phyloP scores from a whole-genome alignment of 35 echinoderm and acorn worm genomes.

The Heliocidaris erythrogramma region DNA sequence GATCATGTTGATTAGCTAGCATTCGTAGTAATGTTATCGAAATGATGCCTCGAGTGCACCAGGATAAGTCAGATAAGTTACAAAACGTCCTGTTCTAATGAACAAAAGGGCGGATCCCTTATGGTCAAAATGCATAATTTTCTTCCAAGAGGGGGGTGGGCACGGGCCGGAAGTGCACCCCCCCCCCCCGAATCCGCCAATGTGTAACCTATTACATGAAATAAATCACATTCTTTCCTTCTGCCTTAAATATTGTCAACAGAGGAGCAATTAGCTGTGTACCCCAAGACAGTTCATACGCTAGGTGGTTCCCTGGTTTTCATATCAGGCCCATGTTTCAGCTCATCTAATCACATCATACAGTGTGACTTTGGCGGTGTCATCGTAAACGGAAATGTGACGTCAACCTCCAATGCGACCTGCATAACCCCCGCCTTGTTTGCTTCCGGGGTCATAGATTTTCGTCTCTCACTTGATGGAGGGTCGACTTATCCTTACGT shows the following conservation, averaged over 20 bases:
- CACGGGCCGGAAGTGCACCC: no score
- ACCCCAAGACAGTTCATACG: not conserved
- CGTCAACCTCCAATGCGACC: not conserved
- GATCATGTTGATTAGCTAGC: no score
- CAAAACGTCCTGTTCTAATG: no score
- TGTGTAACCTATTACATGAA: no score
- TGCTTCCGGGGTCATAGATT: slow-evolving; percentile 21
- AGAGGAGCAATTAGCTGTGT: not conserved
- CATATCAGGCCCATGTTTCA: not conserved
- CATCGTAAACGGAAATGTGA: not conserved
- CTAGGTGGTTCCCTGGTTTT: not conserved
- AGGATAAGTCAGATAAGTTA: no score
- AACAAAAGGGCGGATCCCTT: no score
- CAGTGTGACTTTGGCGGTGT: not conserved
- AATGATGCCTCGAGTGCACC: not conserved
- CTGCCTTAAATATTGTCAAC: not conserved
- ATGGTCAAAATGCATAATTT: no score
- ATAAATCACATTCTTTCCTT: not conserved
- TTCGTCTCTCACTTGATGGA: slow-evolving; percentile 18
- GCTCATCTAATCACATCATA: not conserved
- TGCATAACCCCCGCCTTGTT: slow-evolving; percentile 32
- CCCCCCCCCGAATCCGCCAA: no score
- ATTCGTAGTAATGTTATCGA: not conserved
- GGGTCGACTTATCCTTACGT: not conserved
- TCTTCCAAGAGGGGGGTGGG: no score